Evolutionary conservation across 2,113 vertebrate species (phyloP), one percentile per base, ranked within the genome.

Genomic region (Dipodomys stephensi): DNA sequence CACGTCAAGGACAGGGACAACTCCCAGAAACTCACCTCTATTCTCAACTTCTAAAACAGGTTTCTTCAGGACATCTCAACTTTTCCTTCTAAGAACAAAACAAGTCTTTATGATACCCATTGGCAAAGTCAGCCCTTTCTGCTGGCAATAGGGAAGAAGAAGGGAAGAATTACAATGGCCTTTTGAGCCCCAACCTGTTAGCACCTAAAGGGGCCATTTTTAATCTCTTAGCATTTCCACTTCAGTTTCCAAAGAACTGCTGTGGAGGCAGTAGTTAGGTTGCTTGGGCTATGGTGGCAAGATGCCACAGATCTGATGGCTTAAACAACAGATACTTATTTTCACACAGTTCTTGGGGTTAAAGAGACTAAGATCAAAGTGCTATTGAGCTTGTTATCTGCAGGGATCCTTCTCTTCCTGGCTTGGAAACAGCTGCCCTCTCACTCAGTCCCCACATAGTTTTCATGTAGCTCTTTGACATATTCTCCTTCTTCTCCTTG

Each of bases 31-130:
- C 22, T 46, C 62, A 25, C 62, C 53, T 49, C 64, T 89, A 53
- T 39, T 46, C 67, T 71, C 85, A 83, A 32, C 62, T 35, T 93
- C 80, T 81, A 20, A 94, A 94, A 62, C 9, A 71, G n/a, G 4
- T 71, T 77, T 72, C 82, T n/a, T 27, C 77, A 27, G 92, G 86
- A 82, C 25, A 9, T 49, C 35, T 74, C 77, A 72, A 25, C 35
- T 18, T 57, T 83, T 65, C 80, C 35, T 84, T 74, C 69, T 71
- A 57, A 69, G 69, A 93, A 78, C 25, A 87, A 90, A 60, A 19
- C 46, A 49, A 39, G 46, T 71, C 64, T 88, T 84, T 65, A 23
- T 74, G 64, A 62, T 25, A 27, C 1, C 0, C 10, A 39, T 23
- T 44, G 57, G 60, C n/a, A 62, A 49, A 74, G 53, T 32, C 2